phyloP scores from a whole-genome alignment of 2,113 vertebrate species.

The Sylvia atricapilla region DNA sequence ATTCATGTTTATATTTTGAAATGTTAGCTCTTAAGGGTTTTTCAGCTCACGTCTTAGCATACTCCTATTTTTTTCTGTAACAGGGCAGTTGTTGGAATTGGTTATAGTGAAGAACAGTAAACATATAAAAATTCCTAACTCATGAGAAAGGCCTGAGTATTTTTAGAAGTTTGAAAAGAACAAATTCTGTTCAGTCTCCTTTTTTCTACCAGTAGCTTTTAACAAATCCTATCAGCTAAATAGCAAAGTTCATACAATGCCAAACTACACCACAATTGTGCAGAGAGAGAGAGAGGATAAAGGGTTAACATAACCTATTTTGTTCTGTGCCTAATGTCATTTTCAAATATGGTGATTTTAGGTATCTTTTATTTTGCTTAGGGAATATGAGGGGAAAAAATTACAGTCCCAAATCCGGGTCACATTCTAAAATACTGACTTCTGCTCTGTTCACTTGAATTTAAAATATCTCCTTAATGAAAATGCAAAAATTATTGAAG shows the following conservation, averaged over 20 bases:
- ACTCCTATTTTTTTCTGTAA: conserved; percentile 24
- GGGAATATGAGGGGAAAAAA: neutral
- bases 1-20: conserved; percentile 16
- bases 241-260: neutral
- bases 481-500: neutral
- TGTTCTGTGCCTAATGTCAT: neutral
- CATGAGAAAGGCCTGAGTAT: conserved; percentile 62
- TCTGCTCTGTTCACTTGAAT: neutral
- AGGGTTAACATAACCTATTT: neutral
- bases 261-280: neutral
- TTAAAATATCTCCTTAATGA: neutral
- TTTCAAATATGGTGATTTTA: neutral
- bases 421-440: neutral
- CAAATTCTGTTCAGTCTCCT: neutral
- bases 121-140: conserved; percentile 67
- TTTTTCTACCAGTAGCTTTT: neutral
- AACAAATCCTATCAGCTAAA: neutral
- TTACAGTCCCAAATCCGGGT: neutral
- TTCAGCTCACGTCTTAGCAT: neutral
- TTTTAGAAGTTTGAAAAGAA: conserved; percentile 62
- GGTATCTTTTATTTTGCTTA: neutral
- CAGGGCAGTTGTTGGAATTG: conserved; percentile 41
- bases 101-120: conserved; percentile 60
- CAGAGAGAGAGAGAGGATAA: neutral
- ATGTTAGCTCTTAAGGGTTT: conserved; percentile 2